A percentile compares a stretch with the other conserved stretches of the same genome.
These are phyloP conservation scores for Amphibalanus amphitrite DNA, from an alignment of 1,140 invertebrate species.

Conservation along the genomic window DNA sequence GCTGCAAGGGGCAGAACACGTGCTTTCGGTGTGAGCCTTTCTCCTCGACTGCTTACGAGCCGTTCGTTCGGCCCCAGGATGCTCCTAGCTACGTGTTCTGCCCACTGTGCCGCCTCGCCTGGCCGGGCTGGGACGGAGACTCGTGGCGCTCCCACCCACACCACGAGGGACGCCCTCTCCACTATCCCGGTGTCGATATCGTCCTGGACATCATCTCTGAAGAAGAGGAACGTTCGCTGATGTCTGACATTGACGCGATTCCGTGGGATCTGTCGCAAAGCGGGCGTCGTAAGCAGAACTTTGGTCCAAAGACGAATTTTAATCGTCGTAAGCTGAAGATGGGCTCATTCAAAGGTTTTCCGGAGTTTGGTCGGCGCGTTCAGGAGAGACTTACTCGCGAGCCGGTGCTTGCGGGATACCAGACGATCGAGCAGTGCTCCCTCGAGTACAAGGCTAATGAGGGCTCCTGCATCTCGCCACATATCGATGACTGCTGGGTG, in stretches of 20 bases:
- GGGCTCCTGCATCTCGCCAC: conserved; percentile 89
- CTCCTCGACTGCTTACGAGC: conserved; percentile 29
- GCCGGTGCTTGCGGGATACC: conserved; percentile 46
- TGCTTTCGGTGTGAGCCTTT: conserved; percentile 66
- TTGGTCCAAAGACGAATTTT: conserved; percentile 96
- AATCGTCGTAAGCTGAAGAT: conserved; percentile 72
- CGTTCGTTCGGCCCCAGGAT: conserved; percentile 4
- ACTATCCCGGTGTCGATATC: conserved; percentile 29
- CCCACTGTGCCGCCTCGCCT: conserved; percentile 49
- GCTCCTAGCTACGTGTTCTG: conserved; percentile 48
- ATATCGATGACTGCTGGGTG: conserved; percentile 97
- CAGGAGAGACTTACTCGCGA: conserved; percentile 56
- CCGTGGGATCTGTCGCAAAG: conserved; percentile 88
- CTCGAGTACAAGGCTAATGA: conserved; percentile 74
- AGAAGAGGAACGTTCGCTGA: conserved; percentile 48
- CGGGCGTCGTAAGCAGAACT: conserved; percentile 92
- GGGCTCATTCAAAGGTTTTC: conserved; percentile 73
- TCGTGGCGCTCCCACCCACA: conserved; percentile 42
- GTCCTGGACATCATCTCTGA: conserved; percentile 49
- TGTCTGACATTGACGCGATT: conserved; percentile 52
- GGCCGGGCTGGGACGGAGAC: conserved; percentile 46
- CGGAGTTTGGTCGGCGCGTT: conserved; percentile 57
- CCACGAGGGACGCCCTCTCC: conserved; percentile 38
- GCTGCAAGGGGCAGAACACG: conserved; percentile 78
- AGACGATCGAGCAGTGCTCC: conserved; percentile 90